Percentiles rank a stretch among this genome's conserved stretches.
These are phyloP conservation scores for Julus scandinavius DNA, from an alignment of 2,888 invertebrate genomes.

Conservation along the genomic window DNA sequence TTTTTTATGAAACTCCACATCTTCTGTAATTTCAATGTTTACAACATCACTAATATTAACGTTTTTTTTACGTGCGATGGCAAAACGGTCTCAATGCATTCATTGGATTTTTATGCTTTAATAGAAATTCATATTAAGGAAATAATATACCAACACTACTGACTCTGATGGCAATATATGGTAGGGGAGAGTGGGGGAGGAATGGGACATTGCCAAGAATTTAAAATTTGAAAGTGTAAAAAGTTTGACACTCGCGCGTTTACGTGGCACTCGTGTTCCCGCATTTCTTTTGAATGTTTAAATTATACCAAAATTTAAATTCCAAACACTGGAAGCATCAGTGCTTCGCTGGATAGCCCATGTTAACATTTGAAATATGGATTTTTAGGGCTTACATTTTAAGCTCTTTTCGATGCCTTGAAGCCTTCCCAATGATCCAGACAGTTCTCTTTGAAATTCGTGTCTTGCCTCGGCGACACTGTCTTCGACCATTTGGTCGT, in stretches of 20 bases:
- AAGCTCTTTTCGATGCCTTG: constrained; percentile 81
- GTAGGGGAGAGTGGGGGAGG: too few species aligned
- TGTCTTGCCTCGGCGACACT: constrained; percentile 74
- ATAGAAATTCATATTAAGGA: background rate
- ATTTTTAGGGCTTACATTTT: constrained; percentile 77
- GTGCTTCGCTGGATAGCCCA: too few species aligned
- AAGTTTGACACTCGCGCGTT: too few species aligned
- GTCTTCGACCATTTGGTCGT: constrained; percentile 72
- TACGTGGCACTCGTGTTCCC: too few species aligned
- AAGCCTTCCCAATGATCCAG: constrained; percentile 78
- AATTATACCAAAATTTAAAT: too few species aligned
- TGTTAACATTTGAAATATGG: too few species aligned
- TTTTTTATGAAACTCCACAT: background rate
- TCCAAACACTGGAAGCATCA: too few species aligned
- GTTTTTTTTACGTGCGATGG: background rate
- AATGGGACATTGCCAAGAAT: too few species aligned
- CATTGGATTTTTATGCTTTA: background rate
- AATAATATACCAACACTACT: too few species aligned
- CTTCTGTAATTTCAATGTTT: background rate
- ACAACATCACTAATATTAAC: background rate
- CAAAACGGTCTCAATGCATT: background rate
- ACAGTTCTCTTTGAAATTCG: constrained; percentile 77
- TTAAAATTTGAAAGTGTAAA: too few species aligned
- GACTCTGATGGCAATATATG: too few species aligned
- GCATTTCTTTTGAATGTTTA: too few species aligned